Conservation (phyloP, 2,797 vertebrate species). For the Dallia pectoralis region DNA sequence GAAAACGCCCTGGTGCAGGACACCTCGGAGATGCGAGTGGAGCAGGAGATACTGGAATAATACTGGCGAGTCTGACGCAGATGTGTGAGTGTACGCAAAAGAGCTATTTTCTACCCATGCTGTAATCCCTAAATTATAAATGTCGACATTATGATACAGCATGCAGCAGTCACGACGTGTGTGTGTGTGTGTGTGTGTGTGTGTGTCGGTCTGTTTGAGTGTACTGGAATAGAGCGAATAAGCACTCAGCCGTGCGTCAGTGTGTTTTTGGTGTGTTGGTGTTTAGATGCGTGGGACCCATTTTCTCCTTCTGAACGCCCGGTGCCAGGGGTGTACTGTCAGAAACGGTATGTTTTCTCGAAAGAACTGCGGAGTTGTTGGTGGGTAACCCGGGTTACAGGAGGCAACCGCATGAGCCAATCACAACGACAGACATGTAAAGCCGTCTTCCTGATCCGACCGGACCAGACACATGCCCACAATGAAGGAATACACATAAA, state of each 20-base stretch:
- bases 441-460: neutral
- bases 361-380: neutral
- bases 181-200: neutral
- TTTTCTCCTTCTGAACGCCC: neutral
- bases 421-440: neutral
- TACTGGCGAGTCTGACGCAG: neutral
- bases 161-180: conserved; percentile 17
- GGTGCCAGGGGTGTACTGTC: neutral
- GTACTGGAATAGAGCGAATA: neutral
- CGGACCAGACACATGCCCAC: neutral
- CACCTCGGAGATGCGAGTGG: neutral
- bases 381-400: neutral
- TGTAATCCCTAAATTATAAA: conserved; percentile 32
- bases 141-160: conserved; percentile 24
- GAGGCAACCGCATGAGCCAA: neutral
- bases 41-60: neutral
- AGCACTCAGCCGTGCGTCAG: neutral
- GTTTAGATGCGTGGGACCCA: conserved; percentile 4
- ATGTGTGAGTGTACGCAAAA: conserved; percentile 14
- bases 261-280: conserved; percentile 3
- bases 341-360: neutral
- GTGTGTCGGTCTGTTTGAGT: neutral
- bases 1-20: neutral
- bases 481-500: neutral
- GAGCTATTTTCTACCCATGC: conserved; percentile 26